These are phyloP conservation scores for Macroramphosus scolopax DNA, from an alignment of 2,797 vertebrate species.

Conservation along the genomic window DNA sequence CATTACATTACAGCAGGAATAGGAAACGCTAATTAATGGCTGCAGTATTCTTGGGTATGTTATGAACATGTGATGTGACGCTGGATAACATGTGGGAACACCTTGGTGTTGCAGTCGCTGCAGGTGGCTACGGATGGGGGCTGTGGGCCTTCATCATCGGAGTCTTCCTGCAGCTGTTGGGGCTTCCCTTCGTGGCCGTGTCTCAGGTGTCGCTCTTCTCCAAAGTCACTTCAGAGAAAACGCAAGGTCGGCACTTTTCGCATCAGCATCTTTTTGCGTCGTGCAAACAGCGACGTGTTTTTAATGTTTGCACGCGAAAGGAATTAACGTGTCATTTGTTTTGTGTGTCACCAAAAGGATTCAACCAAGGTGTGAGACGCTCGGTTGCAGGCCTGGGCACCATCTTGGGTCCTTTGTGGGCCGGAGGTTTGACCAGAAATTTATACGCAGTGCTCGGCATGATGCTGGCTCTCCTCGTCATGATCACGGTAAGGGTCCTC, in stretches of 20 bases:
- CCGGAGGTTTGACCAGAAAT: constrained; percentile 80
- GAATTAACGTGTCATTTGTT: constrained; percentile 4
- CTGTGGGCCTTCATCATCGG: constrained; percentile 80
- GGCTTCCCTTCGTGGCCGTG: constrained; percentile 85
- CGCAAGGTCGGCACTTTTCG: constrained; percentile 78
- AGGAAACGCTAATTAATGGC: no score
- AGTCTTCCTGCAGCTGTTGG: constrained; percentile 86
- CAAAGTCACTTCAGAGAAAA: constrained; percentile 85
- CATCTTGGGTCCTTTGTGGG: constrained; percentile 86
- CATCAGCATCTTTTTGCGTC: background rate
- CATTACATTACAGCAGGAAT: background rate
- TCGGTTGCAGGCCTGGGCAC: constrained; percentile 85
- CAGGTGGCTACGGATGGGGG: constrained; percentile 80
- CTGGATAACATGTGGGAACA: no score
- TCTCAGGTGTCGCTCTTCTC: constrained; percentile 88
- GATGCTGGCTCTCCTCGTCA: constrained; percentile 82
- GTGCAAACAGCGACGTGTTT: no score
- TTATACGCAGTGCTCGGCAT: constrained; percentile 84
- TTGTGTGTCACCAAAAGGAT: constrained; percentile 60
- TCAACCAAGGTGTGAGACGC: constrained; percentile 85
- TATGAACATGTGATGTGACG: no score
- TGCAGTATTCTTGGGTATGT: no score
- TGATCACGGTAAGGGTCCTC: constrained; percentile 76
- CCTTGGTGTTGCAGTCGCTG: no score
- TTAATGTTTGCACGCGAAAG: constrained; percentile 3